A percentile compares a stretch with the other conserved stretches of the same genome.
These are phyloP conservation scores for Leptinotarsa lineolata DNA, from an alignment of 1,140 invertebrate genomes.

Conservation along the genomic window DNA sequence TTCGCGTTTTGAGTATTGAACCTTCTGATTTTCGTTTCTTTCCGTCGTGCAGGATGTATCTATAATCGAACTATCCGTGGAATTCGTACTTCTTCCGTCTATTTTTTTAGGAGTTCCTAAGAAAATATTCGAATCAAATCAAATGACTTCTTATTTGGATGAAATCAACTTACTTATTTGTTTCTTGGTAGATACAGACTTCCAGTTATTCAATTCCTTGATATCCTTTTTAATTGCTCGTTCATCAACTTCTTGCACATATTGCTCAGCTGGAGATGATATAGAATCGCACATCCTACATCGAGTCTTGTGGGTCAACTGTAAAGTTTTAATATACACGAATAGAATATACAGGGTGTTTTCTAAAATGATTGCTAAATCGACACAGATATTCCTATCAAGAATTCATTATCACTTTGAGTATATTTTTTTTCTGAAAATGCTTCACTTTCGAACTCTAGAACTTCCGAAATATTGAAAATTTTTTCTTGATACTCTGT, in stretches of 20 bases:
- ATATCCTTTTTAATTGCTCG: conserved; percentile 28
- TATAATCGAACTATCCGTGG: not conserved
- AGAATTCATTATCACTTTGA: too few relatives aligned
- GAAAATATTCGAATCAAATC: not conserved
- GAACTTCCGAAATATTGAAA: too few relatives aligned
- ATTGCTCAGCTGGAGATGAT: conserved; percentile 10
- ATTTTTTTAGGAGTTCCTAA: not conserved
- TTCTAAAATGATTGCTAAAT: too few relatives aligned
- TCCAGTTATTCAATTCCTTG: conserved; percentile 34
- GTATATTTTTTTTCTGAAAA: too few relatives aligned
- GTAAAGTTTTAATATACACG: not conserved
- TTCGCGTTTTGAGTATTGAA: not conserved
- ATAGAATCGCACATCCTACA: conserved; percentile 35
- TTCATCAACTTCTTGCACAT: conserved; percentile 13
- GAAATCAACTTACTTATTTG: not conserved
- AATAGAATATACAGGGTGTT: too few relatives aligned
- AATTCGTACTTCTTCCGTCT: not conserved
- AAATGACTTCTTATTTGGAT: not conserved
- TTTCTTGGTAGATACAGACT: conserved; percentile 20
- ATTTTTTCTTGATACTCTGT: too few relatives aligned
- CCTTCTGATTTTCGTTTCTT: not conserved
- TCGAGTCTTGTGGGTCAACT: conserved; percentile 32
- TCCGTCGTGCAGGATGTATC: not conserved
- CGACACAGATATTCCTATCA: too few relatives aligned
- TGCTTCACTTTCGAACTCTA: too few relatives aligned